These are phyloP conservation scores for Odontothrips loti DNA, from an alignment of 2,888 invertebrate genomes.

Conservation along the genomic window DNA sequence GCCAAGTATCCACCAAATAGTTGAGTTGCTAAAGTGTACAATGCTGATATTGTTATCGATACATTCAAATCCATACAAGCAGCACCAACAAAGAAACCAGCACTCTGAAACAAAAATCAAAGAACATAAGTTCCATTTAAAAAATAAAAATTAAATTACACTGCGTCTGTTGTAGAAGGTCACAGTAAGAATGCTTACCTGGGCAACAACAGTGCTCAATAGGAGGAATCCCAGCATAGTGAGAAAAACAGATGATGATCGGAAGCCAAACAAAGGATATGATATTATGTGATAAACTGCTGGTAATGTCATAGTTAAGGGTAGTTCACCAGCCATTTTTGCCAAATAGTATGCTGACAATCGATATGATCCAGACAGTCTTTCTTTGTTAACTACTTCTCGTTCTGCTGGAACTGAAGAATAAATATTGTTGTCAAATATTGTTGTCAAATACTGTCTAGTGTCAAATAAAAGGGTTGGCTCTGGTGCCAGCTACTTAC, in stretches of 20 bases:
- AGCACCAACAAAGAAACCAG: constrained; percentile 73
- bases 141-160: constrained; percentile 32
- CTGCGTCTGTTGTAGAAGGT: too few species aligned
- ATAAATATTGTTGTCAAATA: constrained; percentile 31
- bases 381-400: constrained; percentile 74
- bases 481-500: constrained; percentile 52
- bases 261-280: constrained; percentile 69
- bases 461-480: neutral
- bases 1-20: constrained; percentile 72
- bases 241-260: constrained; percentile 62
- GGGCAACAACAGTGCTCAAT: constrained; percentile 67
- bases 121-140: constrained; percentile 4
- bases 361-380: constrained; percentile 71
- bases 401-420: constrained; percentile 69
- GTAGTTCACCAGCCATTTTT: constrained; percentile 76
- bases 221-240: constrained; percentile 63
- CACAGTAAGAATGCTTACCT: too few species aligned
- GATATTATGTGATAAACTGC: constrained; percentile 71
- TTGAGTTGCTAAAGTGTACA: constrained; percentile 71
- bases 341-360: constrained; percentile 76
- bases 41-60: constrained; percentile 69
- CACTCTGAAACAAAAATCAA: constrained; percentile 51
- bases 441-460: constrained; percentile 30
- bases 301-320: constrained; percentile 67
- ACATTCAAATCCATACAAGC: constrained; percentile 72